These are phyloP conservation scores for Atlantisia rogersi DNA, from an alignment of 2,113 vertebrate species.

Conservation along the genomic window DNA sequence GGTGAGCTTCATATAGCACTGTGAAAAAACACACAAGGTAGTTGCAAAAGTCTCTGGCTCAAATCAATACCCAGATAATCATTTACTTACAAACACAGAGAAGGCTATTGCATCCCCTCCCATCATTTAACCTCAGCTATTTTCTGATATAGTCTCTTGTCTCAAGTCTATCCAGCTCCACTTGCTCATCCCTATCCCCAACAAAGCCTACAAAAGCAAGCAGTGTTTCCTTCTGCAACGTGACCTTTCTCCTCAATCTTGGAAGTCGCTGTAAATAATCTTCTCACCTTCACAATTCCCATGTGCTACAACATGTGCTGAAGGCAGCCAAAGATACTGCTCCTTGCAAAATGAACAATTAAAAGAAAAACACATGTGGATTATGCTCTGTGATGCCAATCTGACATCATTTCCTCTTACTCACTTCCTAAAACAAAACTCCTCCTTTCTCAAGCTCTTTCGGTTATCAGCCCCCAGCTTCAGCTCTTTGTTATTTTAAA, in stretches of 20 bases:
- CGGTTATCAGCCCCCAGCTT: neutral
- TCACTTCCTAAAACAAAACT: conserved; percentile 67
- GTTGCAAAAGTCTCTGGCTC: neutral
- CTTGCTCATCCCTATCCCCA: neutral
- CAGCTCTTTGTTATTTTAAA: neutral
- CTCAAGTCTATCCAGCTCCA: neutral
- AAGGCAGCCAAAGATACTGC: neutral
- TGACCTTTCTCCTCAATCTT: neutral
- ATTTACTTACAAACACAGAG: neutral
- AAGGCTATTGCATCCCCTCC: neutral
- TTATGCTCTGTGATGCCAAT: neutral
- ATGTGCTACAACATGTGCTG: neutral
- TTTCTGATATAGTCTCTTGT: neutral
- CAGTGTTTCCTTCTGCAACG: neutral
- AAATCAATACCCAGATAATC: neutral
- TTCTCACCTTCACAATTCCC: neutral
- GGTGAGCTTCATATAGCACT: neutral
- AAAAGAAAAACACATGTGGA: neutral
- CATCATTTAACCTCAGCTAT: neutral
- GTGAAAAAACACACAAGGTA: neutral
- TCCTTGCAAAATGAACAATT: neutral
- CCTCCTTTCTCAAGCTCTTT: conserved; percentile 42
- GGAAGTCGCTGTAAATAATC: neutral
- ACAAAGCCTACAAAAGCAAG: neutral
- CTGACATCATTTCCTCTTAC: conserved; percentile 76